Base-by-base conservation (phyloP, 2,797 vertebrate genomes). In the Trachurus trachurus region DNA sequence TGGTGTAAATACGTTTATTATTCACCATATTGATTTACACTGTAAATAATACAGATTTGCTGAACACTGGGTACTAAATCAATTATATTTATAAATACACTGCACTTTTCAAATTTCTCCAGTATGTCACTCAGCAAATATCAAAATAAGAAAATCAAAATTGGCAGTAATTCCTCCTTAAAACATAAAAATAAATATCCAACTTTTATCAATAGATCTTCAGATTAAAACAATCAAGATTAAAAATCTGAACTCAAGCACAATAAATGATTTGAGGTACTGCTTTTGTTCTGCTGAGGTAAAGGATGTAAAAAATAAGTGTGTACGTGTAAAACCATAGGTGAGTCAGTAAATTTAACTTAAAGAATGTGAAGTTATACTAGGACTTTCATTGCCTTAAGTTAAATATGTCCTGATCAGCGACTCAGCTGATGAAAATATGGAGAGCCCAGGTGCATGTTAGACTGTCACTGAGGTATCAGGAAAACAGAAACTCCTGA, bases 401-500 rank as follows among this genome's bases (percentile, higher is more conserved):
- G 1, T 26, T 26, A 26, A 29, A 11, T 22, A 10, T 6, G 8
- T 58, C 1, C 12, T 61, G 1, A 39, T 59, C 1, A 71, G 12
- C 52, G 16, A 22, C 3, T 57, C 22, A 13, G 34, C 6, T 45
- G 5, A 56, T 16, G 45, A 47, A n/a, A 69, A 47, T 5, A 40
- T 21, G 21, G 21, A 37, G 34, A 66, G 15, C 11, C 68, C 12
- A 21, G 10, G 57, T 31, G 11, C 9, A 31, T 6, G n/a, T 56
- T 34, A 71, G n/a, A 12, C 22, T 12, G 42, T 71, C 47, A 9
- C 9, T 72, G 26, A 19, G 71, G 54, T 29, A 6, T 77, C 64
- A 80, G 6, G 76, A 75, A 73, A 96, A 99, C 66, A 53, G 29
- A 73, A 98, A 91, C 31, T 95, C 90, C 87, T 95, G 94, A 84